Evolutionary conservation across 2,888 invertebrate species (phyloP), one percentile per base, ranked within the genome.

Genomic region (Nomada fabriciana): DNA sequence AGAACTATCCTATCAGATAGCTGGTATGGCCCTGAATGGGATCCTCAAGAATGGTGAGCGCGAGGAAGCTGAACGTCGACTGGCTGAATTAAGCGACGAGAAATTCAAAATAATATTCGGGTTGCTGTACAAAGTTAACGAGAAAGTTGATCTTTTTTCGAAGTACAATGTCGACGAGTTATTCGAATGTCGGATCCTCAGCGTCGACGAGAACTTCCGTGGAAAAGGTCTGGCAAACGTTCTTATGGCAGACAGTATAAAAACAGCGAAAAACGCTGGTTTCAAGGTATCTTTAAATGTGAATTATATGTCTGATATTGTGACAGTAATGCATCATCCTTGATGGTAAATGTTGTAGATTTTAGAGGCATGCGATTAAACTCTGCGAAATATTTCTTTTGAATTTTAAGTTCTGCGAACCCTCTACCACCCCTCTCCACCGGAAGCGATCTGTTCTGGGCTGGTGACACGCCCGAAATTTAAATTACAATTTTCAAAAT

Each of bases 11-110:
- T 69, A 80, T 67, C 94, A 97, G 97, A 96, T 98, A 84, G 95
- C 96, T 43, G 98, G 97, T 53, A 97, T 97, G 50, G 96, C 96
- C 13, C 93, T 98, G 69, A 97, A 97, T 90, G 97, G 97, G n/a
- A 95, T 97, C 64, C 95, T 96, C 90, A 95, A 95, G 92, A 96
- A 95, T 88, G 97, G 97, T 47, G 97, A 97, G 91, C 95, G 96
- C 78, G 96, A 96, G 91, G 95, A 95, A 85, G 96, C 96, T 0
- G 95, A 96, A 72, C 96, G 96, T 85, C 96, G 97, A 88, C 95
- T 97, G 85, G 95, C 95, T 78, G 95, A 95, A 81, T 95, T 96
- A 36, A 94, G 95, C 59, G 97, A 97, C 92, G 95, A 95, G 77
- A 96, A 96, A 90, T 97, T 96, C 93, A 96, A 96, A 92, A 96